Evolutionary conservation across 2,888 invertebrate genomes (phyloP).

Genomic region (Plebejus melissa): DNA sequence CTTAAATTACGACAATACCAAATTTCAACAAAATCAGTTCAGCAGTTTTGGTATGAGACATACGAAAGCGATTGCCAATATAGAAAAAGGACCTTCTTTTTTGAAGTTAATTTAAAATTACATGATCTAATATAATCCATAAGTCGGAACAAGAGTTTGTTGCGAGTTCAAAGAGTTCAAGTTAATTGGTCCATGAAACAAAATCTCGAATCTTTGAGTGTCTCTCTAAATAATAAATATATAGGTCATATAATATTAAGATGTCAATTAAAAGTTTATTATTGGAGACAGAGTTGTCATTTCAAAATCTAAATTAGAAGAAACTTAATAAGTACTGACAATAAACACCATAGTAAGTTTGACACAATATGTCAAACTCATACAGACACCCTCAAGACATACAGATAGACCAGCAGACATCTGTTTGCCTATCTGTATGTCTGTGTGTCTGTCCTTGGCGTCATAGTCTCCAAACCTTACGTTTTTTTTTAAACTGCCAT

Average conservation of each 20-base stretch:
- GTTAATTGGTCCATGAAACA: not conserved
- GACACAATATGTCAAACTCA: too few species aligned
- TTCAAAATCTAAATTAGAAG: not conserved
- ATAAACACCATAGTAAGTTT: not conserved
- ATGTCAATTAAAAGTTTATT: not conserved
- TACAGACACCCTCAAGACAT: too few species aligned
- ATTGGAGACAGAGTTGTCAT: not conserved
- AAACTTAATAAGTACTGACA: not conserved
- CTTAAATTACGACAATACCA: too few species aligned
- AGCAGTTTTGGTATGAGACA: too few species aligned
- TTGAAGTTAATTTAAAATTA: not conserved
- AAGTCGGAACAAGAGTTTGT: not conserved
- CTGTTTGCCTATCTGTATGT: too few species aligned
- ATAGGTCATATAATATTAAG: not conserved
- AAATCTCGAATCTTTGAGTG: not conserved
- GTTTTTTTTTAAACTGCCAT: too few species aligned
- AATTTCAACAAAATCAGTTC: too few species aligned
- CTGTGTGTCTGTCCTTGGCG: too few species aligned
- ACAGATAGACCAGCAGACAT: too few species aligned
- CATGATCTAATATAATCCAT: not conserved
- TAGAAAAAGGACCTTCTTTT: not conserved
- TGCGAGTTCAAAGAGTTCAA: not conserved
- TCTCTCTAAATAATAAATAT: not conserved
- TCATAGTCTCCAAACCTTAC: too few species aligned
- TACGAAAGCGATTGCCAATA: not conserved